These are phyloP conservation scores for Polyodon spathula DNA, from an alignment of 2,113 vertebrate genomes.

Conservation along the genomic window DNA sequence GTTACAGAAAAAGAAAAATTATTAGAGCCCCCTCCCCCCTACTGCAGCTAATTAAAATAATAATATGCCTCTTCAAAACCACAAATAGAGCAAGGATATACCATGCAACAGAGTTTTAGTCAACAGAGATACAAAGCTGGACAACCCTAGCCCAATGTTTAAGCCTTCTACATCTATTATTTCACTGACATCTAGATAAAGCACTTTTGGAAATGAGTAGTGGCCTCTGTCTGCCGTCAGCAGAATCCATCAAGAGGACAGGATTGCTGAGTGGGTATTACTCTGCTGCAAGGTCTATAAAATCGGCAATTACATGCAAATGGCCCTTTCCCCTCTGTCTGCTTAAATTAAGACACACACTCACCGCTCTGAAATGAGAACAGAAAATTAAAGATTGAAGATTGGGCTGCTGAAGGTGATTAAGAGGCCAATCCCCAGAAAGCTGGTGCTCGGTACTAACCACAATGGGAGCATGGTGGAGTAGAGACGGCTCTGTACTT, in stretches of 20 bases:
- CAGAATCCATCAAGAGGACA: conserved; percentile 64
- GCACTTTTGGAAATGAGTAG: background rate
- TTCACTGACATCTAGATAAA: too few species aligned
- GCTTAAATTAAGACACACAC: conserved; percentile 27
- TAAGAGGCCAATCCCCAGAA: conserved; percentile 22
- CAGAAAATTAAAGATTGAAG: conserved; percentile 39
- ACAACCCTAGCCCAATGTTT: too few species aligned
- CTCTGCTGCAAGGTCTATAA: conserved; percentile 54
- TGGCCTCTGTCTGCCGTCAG: conserved; percentile 40
- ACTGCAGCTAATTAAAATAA: too few species aligned
- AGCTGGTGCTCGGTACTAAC: background rate
- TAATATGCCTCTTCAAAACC: too few species aligned
- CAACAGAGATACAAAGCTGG: too few species aligned
- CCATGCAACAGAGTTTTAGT: too few species aligned
- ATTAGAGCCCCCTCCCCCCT: too few species aligned
- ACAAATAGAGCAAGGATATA: too few species aligned
- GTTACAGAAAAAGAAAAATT: too few species aligned
- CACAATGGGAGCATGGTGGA: too few species aligned
- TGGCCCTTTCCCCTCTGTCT: conserved; percentile 49
- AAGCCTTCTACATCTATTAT: too few species aligned
- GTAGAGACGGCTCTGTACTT: too few species aligned
- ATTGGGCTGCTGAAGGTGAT: conserved; percentile 35
- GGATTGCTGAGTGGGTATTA: conserved; percentile 63
- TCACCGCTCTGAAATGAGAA: conserved; percentile 29
- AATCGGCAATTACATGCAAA: conserved; percentile 62